Evolutionary conservation across 2,888 invertebrate genomes (phyloP).

Genomic region (Steinernema scapterisci): DNA sequence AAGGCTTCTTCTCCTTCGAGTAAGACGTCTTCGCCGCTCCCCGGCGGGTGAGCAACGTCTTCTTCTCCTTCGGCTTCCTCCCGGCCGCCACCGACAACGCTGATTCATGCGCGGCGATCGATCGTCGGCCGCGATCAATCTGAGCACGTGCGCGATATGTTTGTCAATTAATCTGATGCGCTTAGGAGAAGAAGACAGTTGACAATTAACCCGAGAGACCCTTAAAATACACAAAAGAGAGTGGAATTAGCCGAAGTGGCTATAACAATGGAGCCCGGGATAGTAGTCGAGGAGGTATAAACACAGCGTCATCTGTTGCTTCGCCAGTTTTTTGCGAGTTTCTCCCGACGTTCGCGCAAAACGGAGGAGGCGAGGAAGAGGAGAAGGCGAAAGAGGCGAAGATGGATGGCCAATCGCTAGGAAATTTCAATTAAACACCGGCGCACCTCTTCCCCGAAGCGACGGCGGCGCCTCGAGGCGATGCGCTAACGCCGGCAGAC

Average conservation of each 20-base stretch:
- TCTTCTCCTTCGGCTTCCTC: too few relatives aligned
- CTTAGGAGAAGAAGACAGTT: background rate
- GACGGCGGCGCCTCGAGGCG: background rate
- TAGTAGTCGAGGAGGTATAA: background rate
- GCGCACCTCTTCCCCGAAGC: background rate
- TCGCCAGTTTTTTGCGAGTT: background rate
- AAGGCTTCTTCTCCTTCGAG: background rate
- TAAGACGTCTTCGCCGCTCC: constrained; percentile 6
- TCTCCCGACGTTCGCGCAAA: constrained; percentile 1
- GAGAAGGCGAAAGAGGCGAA: constrained; percentile 9
- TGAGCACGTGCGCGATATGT: background rate
- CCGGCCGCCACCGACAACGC: background rate
- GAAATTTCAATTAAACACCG: constrained; percentile 29
- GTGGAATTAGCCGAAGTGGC: background rate
- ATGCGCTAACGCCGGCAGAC: too few relatives aligned
- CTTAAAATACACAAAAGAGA: background rate
- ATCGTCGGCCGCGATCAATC: constrained; percentile 1
- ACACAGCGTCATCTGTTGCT: constrained; percentile 29
- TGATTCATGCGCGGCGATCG: constrained; percentile 23
- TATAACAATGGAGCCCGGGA: background rate
- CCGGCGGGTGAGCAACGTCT: too few relatives aligned
- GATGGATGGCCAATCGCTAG: background rate
- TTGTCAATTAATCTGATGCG: background rate
- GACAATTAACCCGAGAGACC: background rate
- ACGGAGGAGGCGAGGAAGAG: background rate